Evolutionary conservation across 2,113 vertebrate genomes (phyloP).

Genomic region (Maccullochella peelii): DNA sequence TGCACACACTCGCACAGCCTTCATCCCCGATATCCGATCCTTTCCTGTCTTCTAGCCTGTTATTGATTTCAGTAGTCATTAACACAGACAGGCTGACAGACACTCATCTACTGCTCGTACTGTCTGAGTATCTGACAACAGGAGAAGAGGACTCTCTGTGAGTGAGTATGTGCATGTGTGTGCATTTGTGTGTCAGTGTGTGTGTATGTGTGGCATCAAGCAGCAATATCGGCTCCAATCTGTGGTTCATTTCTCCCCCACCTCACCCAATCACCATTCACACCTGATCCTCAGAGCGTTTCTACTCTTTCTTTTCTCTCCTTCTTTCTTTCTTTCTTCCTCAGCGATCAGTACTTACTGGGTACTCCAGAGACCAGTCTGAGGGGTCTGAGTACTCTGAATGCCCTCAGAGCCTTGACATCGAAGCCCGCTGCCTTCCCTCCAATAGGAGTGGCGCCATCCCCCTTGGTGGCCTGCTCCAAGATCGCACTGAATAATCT

Average conservation of each 20-base stretch:
- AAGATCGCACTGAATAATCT: conserved; percentile 99
- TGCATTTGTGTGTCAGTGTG: not conserved
- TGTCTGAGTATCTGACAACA: conserved; percentile 39
- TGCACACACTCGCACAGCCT: conserved; percentile 3
- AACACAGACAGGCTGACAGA: conserved; percentile 37
- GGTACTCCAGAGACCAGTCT: conserved; percentile 98
- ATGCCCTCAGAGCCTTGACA: conserved; percentile 97
- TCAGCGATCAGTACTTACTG: conserved; percentile 87
- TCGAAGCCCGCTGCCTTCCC: conserved; percentile 98
- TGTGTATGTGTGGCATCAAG: conserved; percentile 8
- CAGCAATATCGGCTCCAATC: conserved; percentile 55
- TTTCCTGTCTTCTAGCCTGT: conserved; percentile 27
- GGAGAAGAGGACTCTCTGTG: conserved; percentile 20
- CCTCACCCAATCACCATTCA: conserved; percentile 53
- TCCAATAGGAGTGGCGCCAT: conserved; percentile 93
- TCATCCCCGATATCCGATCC: conserved; percentile 7
- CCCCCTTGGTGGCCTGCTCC: conserved; percentile 98
- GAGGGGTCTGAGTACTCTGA: conserved; percentile 95
- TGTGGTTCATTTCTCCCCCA: conserved; percentile 39
- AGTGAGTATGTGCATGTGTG: conserved; percentile 21
- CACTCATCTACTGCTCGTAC: conserved; percentile 31
- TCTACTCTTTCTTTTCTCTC: not conserved
- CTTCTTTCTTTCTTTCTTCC: not conserved
- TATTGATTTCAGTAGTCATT: conserved; percentile 57
- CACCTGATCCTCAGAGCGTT: conserved; percentile 65